These are phyloP conservation scores for Monopis laevigella DNA, from an alignment of 2,888 invertebrate genomes.

Conservation along the genomic window DNA sequence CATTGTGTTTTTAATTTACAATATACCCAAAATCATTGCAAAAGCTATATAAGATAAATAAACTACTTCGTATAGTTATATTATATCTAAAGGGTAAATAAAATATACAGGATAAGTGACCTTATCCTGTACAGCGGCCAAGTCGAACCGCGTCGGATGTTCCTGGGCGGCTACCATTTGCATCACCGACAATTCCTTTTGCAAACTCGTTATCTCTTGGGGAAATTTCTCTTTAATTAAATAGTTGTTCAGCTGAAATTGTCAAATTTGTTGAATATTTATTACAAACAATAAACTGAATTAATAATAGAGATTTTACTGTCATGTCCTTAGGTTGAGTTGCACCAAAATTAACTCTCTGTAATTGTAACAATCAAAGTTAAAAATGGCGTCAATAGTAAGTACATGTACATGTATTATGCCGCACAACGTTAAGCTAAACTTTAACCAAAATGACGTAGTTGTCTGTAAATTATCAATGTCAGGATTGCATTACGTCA, in stretches of 20 bases:
- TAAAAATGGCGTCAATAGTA: too few relatives aligned
- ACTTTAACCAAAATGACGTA: too few relatives aligned
- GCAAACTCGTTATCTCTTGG: constrained; percentile 71
- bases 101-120: constrained; percentile 41
- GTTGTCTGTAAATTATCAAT: too few relatives aligned
- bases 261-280: too few relatives aligned
- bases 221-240: constrained; percentile 83
- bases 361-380: too few relatives aligned
- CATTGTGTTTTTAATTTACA: not conserved
- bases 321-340: too few relatives aligned
- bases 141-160: constrained; percentile 71
- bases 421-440: too few relatives aligned
- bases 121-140: constrained; percentile 70
- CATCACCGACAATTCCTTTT: constrained; percentile 74
- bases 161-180: constrained; percentile 73
- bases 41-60: not conserved
- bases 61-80: not conserved
- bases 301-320: too few relatives aligned
- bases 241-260: constrained; percentile 70
- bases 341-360: too few relatives aligned
- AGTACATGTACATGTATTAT: too few relatives aligned
- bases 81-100: not conserved
- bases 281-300: too few relatives aligned
- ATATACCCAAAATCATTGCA: not conserved
- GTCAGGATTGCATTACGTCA: too few relatives aligned